Percentiles rank a stretch among this genome's conserved stretches.
Conservation (phyloP, 2,888 invertebrate genomes). For the Chloromyia formosa region DNA sequence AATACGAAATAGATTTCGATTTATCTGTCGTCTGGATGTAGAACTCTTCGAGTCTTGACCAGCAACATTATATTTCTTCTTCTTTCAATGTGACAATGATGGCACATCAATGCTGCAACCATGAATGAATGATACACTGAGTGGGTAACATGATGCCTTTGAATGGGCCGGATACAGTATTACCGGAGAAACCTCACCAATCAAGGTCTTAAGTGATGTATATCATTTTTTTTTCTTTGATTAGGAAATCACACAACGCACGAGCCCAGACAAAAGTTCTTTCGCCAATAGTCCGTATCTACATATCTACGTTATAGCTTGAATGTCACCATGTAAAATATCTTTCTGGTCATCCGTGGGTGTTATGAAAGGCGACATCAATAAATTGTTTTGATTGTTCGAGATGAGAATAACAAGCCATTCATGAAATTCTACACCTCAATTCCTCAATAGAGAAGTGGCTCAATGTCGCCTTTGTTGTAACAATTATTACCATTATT, state of each 20-base stretch:
- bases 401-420: constrained; percentile 23
- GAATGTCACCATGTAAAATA: background rate
- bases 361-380: constrained; percentile 20
- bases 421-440: constrained; percentile 39
- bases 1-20: constrained; percentile 22
- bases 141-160: background rate
- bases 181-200: constrained; percentile 2
- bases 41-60: too few relatives aligned
- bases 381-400: constrained; percentile 41
- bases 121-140: background rate
- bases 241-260: constrained; percentile 14
- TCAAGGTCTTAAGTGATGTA: background rate
- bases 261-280: background rate
- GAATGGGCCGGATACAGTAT: constrained; percentile 15
- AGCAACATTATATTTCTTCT: background rate
- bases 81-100: constrained; percentile 19
- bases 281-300: background rate
- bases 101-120: background rate
- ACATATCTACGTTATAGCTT: background rate
- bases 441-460: constrained; percentile 13
- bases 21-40: constrained; percentile 34
- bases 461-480: constrained; percentile 37
- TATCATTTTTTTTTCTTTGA: constrained; percentile 8
- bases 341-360: background rate
- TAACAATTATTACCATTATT: constrained; percentile 37